These are phyloP conservation scores for Chauna torquata DNA, from an alignment of 2,113 vertebrate genomes.

Conservation along the genomic window DNA sequence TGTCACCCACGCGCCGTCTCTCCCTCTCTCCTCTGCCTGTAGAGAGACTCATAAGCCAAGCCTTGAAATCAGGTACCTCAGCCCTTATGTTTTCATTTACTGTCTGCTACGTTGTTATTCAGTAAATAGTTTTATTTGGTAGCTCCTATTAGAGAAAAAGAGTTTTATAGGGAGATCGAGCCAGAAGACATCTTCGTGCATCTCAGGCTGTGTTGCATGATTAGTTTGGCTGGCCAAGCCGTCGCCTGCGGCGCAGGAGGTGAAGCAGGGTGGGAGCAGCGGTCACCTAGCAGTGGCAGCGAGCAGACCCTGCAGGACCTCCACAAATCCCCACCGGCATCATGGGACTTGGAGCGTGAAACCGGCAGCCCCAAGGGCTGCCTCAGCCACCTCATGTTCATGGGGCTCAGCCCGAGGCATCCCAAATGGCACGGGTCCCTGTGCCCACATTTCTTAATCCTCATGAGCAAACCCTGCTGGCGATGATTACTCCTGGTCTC, in stretches of 20 bases:
- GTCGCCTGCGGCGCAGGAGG: background rate
- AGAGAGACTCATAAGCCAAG: background rate
- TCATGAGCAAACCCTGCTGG: background rate
- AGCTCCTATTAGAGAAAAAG: background rate
- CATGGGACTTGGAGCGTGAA: fast-evolving
- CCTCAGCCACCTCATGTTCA: fast-evolving
- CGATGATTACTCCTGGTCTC: background rate
- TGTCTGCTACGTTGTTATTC: fast-evolving
- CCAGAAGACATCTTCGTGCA: background rate
- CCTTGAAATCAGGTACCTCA: background rate
- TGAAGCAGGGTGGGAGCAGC: too few relatives aligned
- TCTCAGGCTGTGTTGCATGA: background rate
- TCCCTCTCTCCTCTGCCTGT: background rate
- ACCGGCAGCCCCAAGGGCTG: fast-evolving
- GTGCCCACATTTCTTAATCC: background rate
- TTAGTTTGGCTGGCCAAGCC: background rate
- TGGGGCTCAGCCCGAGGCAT: background rate
- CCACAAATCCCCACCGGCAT: fast-evolving
- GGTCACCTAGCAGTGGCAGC: too few relatives aligned
- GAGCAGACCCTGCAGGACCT: background rate
- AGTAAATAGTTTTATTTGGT: background rate
- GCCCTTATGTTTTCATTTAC: background rate
- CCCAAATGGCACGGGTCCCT: background rate
- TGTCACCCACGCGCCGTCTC: too few relatives aligned
- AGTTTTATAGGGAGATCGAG: background rate